Evolutionary conservation across 2,797 vertebrate species (phyloP).

Genomic region (Myotis vivesi): DNA sequence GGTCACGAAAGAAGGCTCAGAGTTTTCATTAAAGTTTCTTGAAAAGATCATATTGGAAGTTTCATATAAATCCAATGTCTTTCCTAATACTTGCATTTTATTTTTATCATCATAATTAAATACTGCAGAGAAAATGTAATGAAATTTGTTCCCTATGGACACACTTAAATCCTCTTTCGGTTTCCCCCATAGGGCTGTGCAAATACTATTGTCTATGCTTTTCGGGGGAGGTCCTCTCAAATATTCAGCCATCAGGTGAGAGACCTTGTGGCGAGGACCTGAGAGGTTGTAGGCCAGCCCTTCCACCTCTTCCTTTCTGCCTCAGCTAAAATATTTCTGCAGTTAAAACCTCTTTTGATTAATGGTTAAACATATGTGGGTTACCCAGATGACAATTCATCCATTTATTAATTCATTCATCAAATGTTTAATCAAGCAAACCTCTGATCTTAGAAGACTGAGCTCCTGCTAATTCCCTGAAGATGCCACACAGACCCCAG

Average conservation of each 20-base stretch:
- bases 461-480: neutral
- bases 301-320: neutral
- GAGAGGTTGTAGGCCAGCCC: neutral
- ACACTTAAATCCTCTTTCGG: neutral
- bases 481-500: neutral
- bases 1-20: neutral
- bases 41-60: neutral
- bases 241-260: neutral
- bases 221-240: neutral
- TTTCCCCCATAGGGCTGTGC: neutral
- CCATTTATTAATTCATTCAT: conserved; percentile 42
- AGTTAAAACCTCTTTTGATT: conserved; percentile 45
- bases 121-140: conserved; percentile 36
- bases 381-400: neutral
- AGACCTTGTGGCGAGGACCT: rapidly evolving
- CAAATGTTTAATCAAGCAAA: conserved; percentile 36
- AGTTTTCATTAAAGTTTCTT: conserved; percentile 15
- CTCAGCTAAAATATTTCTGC: conserved; percentile 6
- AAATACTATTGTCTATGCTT: neutral
- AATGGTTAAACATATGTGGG: neutral
- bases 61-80: conserved; percentile 3
- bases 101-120: conserved; percentile 40
- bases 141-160: neutral
- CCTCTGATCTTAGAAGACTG: neutral
- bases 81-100: conserved; percentile 33